These are phyloP conservation scores for Nymphalis io DNA, from an alignment of 1,140 invertebrate species.

Conservation along the genomic window DNA sequence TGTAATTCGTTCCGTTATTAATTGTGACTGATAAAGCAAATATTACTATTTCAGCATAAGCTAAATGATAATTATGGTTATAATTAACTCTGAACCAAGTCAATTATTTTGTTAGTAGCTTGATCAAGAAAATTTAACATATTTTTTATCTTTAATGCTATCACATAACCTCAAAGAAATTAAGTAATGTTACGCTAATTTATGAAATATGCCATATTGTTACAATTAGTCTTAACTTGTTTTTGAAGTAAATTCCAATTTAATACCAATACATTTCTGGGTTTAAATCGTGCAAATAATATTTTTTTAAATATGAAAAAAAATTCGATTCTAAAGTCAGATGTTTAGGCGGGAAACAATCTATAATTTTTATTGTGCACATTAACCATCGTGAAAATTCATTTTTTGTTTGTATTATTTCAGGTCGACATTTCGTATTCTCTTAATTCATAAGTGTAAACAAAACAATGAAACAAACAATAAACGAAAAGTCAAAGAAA, in stretches of 20 bases:
- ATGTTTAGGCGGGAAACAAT: conserved; percentile 50
- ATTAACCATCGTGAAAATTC: neutral
- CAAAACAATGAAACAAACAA: conserved; percentile 56
- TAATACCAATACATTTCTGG: too few relatives aligned
- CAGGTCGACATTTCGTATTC: conserved; percentile 28
- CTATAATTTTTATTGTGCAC: conserved; percentile 2
- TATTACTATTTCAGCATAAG: neutral
- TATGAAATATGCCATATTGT: neutral
- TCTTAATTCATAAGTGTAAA: neutral
- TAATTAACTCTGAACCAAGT: neutral
- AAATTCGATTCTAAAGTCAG: neutral
- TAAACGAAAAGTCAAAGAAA: conserved; percentile 50
- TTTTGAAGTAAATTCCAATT: too few relatives aligned
- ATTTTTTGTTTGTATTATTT: conserved; percentile 32
- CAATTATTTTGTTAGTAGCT: neutral
- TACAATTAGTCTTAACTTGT: neutral
- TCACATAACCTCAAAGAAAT: conserved; percentile 31
- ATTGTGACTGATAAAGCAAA: conserved; percentile 42
- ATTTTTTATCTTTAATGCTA: neutral
- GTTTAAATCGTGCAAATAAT: too few relatives aligned
- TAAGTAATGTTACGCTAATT: neutral
- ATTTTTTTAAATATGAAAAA: too few relatives aligned
- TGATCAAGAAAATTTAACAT: neutral
- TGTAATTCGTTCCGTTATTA: conserved; percentile 51
- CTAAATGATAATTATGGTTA: neutral